Percentiles rank a stretch among this genome's conserved stretches.
phyloP scores from a whole-genome alignment of 64 coral and sea anemone genomes.

The Pocillopora damicornis region DNA sequence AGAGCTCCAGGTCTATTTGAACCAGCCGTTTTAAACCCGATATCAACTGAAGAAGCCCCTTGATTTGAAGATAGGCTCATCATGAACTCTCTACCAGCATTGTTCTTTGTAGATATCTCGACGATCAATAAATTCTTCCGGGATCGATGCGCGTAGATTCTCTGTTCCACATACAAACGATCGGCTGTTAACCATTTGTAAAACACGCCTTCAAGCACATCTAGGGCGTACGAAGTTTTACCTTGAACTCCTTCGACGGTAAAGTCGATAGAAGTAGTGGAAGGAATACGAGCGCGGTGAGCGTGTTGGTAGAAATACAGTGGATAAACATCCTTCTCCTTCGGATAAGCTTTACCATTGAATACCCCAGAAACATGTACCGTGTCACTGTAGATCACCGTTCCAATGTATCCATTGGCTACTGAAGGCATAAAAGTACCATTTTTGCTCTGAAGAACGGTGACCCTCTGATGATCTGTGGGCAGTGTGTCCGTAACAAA shows the following conservation, averaged over 20 bases:
- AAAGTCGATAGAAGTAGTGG: slow-evolving; percentile 38
- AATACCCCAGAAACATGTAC: slow-evolving; percentile 61
- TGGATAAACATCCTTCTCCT: slow-evolving; percentile 45
- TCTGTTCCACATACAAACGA: slow-evolving; percentile 41
- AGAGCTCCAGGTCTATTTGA: slow-evolving; percentile 23
- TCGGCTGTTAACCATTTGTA: slow-evolving; percentile 46
- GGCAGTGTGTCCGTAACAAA: slow-evolving; percentile 53
- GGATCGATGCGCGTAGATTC: slow-evolving; percentile 61
- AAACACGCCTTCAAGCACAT: slow-evolving; percentile 53
- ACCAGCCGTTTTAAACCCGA: slow-evolving; percentile 35
- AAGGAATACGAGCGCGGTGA: slow-evolving; percentile 53
- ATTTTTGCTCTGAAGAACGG: slow-evolving; percentile 38
- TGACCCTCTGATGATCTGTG: slow-evolving; percentile 31
- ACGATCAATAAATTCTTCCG: slow-evolving; percentile 48
- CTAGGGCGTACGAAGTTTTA: slow-evolving; percentile 47
- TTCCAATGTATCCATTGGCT: slow-evolving; percentile 61
- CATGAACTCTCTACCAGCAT: not conserved
- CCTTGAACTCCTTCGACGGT: slow-evolving; percentile 25
- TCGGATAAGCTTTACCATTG: slow-evolving; percentile 52
- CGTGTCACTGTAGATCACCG: slow-evolving; percentile 55
- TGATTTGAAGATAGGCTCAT: slow-evolving; percentile 10
- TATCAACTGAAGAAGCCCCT: slow-evolving; percentile 40
- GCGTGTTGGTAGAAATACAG: slow-evolving; percentile 54
- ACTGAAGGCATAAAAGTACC: slow-evolving; percentile 60
- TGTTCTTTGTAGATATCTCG: slow-evolving; percentile 44